Percentiles rank a stretch among this genome's conserved stretches.
phyloP scores from a whole-genome alignment of 2,113 vertebrate genomes.

The Oostethus manadensis region DNA sequence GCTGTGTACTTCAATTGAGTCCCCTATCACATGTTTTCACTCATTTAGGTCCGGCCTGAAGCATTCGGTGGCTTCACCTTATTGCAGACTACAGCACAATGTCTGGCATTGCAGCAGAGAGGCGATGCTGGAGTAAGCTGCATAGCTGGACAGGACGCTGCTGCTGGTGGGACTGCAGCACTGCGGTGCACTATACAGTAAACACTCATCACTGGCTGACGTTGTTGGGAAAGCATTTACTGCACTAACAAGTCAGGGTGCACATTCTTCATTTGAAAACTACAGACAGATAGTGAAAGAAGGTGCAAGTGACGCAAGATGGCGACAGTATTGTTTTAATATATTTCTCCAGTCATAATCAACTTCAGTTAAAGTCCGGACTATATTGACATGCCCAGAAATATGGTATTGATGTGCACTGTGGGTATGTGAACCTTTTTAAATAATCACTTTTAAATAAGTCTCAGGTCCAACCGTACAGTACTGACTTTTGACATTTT shows the following conservation, averaged over 20 bases:
- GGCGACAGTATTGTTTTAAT: constrained; percentile 4
- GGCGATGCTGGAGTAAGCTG: constrained; percentile 43
- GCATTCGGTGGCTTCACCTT: constrained; percentile 6
- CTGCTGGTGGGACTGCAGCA: constrained; percentile 65
- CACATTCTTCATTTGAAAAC: constrained; percentile 61
- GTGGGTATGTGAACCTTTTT: not conserved
- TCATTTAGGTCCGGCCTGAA: constrained; percentile 3
- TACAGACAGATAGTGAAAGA: constrained; percentile 22
- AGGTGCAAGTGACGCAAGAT: constrained; percentile 8
- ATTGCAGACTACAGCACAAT: constrained; percentile 4
- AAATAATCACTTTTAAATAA: too few species aligned
- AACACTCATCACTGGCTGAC: constrained; percentile 49
- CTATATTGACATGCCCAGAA: not conserved
- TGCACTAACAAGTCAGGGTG: constrained; percentile 55
- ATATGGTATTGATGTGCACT: not conserved
- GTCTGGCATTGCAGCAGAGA: constrained; percentile 51
- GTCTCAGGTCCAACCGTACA: too few species aligned
- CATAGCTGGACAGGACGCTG: constrained; percentile 39
- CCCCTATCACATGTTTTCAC: constrained; percentile 11
- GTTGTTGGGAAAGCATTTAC: constrained; percentile 60
- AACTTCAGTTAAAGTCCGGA: not conserved
- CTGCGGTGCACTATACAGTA: constrained; percentile 58
- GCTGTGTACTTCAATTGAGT: constrained; percentile 4
- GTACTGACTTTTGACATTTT: too few species aligned
- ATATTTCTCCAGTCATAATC: not conserved